phyloP scores from a whole-genome alignment of 2,113 vertebrate species.

The Otolemur garnettii region DNA sequence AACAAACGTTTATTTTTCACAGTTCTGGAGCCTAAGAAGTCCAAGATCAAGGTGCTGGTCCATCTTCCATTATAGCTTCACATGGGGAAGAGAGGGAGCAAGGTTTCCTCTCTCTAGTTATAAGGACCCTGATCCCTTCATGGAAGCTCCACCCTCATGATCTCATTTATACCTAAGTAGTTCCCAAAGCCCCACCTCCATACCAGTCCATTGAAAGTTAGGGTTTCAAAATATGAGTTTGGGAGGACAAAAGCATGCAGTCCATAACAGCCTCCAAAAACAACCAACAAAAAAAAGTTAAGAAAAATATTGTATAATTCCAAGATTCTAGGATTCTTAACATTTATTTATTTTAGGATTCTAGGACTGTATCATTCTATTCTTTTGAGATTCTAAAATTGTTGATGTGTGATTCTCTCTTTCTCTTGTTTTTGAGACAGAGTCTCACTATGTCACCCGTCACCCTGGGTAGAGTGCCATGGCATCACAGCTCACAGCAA shows the following conservation, averaged over 20 bases:
- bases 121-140: not conserved
- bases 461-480: no score
- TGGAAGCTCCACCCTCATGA: not conserved
- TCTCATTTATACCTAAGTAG: not conserved
- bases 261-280: not conserved
- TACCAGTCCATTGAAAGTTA: not conserved
- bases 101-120: not conserved
- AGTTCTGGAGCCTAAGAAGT: not conserved
- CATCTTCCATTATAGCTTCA: not conserved
- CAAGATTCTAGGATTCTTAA: not conserved
- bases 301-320: not conserved
- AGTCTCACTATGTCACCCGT: no score
- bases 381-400: constrained; percentile 10
- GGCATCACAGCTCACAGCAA: no score
- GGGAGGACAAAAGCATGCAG: not conserved
- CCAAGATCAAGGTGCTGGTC: not conserved
- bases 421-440: not conserved
- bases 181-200: not conserved
- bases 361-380: not conserved
- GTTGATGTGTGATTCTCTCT: not conserved
- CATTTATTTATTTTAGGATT: constrained; percentile 32
- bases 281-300: not conserved
- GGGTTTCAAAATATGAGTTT: not conserved
- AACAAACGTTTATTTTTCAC: not conserved
- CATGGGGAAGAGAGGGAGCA: not conserved